Evolutionary conservation across 1,140 invertebrate genomes (phyloP).

Genomic region (Steinernema feltiae): DNA sequence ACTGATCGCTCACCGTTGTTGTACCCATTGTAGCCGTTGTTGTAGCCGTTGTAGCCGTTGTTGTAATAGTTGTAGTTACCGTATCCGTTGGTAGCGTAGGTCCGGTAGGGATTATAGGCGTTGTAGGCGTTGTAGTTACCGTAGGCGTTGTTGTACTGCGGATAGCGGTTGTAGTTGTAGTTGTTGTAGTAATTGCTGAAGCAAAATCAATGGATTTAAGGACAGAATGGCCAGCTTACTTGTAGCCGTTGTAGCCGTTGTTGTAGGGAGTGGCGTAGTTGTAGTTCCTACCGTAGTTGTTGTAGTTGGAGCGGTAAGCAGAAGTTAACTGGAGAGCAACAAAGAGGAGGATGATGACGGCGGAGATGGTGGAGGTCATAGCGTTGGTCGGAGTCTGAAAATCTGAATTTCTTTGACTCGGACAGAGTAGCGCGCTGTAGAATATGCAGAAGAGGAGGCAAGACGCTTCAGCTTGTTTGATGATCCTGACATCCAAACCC

Average conservation of each 20-base stretch:
- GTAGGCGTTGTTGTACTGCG: background rate
- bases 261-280: background rate
- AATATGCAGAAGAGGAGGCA: too few species aligned
- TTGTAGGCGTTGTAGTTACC: constrained; percentile 3
- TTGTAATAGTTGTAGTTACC: constrained; percentile 1
- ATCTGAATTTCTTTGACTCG: too few species aligned
- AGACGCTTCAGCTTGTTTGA: too few species aligned
- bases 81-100: background rate
- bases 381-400: too few species aligned
- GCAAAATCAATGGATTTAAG: background rate
- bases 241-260: background rate
- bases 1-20: background rate
- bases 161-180: too few species aligned
- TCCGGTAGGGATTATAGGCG: background rate
- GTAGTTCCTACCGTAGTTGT: too few species aligned
- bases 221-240: background rate
- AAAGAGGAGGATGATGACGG: background rate
- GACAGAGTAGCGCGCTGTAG: too few species aligned
- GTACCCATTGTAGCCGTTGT: too few species aligned
- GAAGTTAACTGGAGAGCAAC: background rate
- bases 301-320: too few species aligned
- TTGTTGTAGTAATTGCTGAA: too few species aligned
- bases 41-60: background rate
- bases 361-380: background rate
- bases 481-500: too few species aligned